phyloP scores from a whole-genome alignment of 1,140 invertebrate species.

The Cydia pomonella region DNA sequence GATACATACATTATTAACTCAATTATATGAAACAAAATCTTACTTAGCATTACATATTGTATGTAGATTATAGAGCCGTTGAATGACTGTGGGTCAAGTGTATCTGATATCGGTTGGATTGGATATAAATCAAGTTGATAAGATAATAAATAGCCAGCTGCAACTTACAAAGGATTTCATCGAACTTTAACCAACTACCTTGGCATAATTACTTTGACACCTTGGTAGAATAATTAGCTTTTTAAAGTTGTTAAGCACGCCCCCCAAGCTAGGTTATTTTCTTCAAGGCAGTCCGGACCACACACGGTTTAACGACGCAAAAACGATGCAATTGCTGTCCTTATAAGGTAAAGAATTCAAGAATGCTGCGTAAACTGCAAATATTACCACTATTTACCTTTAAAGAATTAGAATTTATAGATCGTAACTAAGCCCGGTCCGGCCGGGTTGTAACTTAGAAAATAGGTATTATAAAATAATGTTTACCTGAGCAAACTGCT shows the following conservation, averaged over 20 bases:
- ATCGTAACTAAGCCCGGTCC: background rate
- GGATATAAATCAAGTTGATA: slow-evolving; percentile 22
- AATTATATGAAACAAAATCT: background rate
- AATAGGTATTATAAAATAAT: slow-evolving; percentile 29
- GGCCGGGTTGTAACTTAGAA: background rate
- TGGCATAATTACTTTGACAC: slow-evolving; percentile 28
- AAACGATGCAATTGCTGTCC: slow-evolving; percentile 36
- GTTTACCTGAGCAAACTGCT: slow-evolving; percentile 77
- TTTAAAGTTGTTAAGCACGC: slow-evolving; percentile 15
- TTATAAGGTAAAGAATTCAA: slow-evolving; percentile 37
- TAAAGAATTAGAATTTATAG: background rate
- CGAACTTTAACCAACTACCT: background rate
- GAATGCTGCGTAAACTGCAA: slow-evolving; percentile 6
- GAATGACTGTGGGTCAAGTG: slow-evolving; percentile 18
- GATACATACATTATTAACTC: background rate
- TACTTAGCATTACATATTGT: background rate
- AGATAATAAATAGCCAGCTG: slow-evolving; percentile 6
- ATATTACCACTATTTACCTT: slow-evolving; percentile 1
- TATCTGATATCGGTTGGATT: slow-evolving; percentile 24
- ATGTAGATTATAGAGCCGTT: background rate
- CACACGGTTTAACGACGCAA: slow-evolving; percentile 51
- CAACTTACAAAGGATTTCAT: background rate
- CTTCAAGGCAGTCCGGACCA: slow-evolving; percentile 54
- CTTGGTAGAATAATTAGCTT: background rate
- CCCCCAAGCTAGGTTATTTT: slow-evolving; percentile 33